A percentile compares a stretch with the other conserved stretches of the same genome.
phyloP scores from a whole-genome alignment of 2,113 vertebrate genomes.

The Paedocypris sp. region DNA sequence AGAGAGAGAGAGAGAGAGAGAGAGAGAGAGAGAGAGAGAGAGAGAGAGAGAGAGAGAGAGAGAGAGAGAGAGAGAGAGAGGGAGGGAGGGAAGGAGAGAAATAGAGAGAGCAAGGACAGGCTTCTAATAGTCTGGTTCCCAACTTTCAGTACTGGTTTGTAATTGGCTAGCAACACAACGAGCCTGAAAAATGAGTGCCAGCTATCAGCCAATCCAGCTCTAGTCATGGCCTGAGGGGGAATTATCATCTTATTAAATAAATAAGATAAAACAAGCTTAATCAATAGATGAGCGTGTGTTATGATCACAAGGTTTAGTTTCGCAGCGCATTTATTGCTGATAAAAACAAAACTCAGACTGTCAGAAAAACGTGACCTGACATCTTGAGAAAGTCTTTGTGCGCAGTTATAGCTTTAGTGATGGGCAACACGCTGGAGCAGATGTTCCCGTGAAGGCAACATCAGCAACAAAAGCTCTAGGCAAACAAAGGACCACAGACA shows the following conservation, averaged over 20 bases:
- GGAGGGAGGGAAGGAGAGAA: no score
- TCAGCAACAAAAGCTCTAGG: no score
- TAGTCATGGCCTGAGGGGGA: slow-evolving; percentile 44
- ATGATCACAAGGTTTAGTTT: background rate
- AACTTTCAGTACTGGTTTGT: slow-evolving; percentile 48
- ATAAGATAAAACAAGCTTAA: slow-evolving; percentile 53
- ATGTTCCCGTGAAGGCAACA: no score
- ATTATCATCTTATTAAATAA: slow-evolving; percentile 69
- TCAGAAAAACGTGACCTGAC: no score
- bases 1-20: no score
- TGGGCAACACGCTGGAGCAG: no score
- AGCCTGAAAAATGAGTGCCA: slow-evolving; percentile 66
- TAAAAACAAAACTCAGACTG: no score
- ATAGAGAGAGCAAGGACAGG: slow-evolving; percentile 46
- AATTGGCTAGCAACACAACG: slow-evolving; percentile 57
- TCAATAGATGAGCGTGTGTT: slow-evolving; percentile 31
- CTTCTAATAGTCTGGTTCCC: slow-evolving; percentile 55
- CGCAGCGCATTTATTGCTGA: no score
- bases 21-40: no score
- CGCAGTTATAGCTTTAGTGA: no score
- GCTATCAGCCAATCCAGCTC: slow-evolving; percentile 51
- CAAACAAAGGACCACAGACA: no score
- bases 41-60: slow-evolving; percentile 20
- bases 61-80: background rate
- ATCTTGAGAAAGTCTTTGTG: no score